Evolutionary conservation across 2,888 invertebrate genomes (phyloP).

Genomic region (Steinernema carpocapsae): DNA sequence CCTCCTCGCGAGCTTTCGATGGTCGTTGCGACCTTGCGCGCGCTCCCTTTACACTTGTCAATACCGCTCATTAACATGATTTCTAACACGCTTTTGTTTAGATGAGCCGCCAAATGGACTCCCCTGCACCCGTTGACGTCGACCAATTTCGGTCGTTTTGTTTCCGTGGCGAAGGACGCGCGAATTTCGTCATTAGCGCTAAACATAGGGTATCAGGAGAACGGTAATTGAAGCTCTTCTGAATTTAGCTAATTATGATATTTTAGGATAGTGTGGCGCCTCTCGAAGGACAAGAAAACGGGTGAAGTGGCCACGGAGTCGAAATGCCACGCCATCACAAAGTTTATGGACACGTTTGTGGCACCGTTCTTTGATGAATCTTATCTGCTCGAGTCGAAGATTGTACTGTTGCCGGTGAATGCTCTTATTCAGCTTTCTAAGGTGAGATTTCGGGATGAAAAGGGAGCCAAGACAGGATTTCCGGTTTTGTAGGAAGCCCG

Average conservation of each 20-base stretch:
- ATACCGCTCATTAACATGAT: neutral
- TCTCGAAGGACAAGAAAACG: slow-evolving; percentile 63
- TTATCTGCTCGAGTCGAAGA: slow-evolving; percentile 48
- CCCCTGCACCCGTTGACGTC: slow-evolving; percentile 43
- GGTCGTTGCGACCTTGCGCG: neutral
- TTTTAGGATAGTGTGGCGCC: slow-evolving; percentile 66
- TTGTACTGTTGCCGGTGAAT: slow-evolving; percentile 54
- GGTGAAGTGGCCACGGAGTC: slow-evolving; percentile 59
- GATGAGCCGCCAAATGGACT: neutral
- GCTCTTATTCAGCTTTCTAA: slow-evolving; percentile 65
- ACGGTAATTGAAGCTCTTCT: slow-evolving; percentile 45
- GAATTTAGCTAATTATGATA: neutral
- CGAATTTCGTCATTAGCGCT: slow-evolving; percentile 67
- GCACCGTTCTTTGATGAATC: slow-evolving; percentile 53
- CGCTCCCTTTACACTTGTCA: neutral
- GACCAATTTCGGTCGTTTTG: slow-evolving; percentile 61
- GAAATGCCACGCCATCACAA: slow-evolving; percentile 49
- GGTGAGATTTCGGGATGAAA: slow-evolving; percentile 43
- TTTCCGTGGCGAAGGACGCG: slow-evolving; percentile 67
- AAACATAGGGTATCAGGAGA: slow-evolving; percentile 51
- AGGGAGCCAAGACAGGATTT: too few relatives aligned
- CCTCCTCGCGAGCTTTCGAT: neutral
- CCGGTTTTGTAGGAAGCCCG: too few relatives aligned
- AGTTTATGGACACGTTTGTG: slow-evolving; percentile 51
- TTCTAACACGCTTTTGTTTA: too few relatives aligned